Evolutionary conservation across 2,888 invertebrate species (phyloP).

Genomic region (Conistra vaccinii): DNA sequence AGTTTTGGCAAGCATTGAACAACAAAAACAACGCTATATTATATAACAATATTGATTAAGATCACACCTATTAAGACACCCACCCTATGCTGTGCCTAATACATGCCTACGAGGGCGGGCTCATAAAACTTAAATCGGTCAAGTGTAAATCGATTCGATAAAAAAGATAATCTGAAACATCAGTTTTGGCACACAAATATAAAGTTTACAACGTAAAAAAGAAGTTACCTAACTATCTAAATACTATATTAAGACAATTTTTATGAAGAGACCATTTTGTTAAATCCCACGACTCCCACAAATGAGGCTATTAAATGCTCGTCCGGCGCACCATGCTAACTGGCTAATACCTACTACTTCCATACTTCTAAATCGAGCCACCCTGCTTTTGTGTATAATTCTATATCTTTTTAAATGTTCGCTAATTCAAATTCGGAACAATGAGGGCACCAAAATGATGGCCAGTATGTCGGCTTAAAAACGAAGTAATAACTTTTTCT

Average conservation of each 20-base stretch:
- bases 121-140: conserved; percentile 21
- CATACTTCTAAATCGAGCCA: too few species aligned
- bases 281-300: background rate
- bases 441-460: too few species aligned
- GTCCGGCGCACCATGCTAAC: background rate
- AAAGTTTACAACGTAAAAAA: background rate
- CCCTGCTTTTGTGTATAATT: too few species aligned
- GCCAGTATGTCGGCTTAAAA: too few species aligned
- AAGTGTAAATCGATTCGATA: conserved; percentile 22
- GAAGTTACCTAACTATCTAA: background rate
- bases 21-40: background rate
- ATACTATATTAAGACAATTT: background rate
- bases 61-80: background rate
- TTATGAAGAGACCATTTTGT: background rate
- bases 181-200: conserved; percentile 1
- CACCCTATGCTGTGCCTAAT: background rate
- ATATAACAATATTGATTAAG: background rate
- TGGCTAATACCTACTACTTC: too few species aligned
- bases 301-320: background rate
- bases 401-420: too few species aligned
- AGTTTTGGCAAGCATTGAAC: conserved; percentile 3
- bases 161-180: background rate
- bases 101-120: background rate
- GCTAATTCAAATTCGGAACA: too few species aligned
- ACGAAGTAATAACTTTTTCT: too few species aligned